phyloP scores from a whole-genome alignment of 2,113 vertebrate species.

The Ginglymostoma cirratum region DNA sequence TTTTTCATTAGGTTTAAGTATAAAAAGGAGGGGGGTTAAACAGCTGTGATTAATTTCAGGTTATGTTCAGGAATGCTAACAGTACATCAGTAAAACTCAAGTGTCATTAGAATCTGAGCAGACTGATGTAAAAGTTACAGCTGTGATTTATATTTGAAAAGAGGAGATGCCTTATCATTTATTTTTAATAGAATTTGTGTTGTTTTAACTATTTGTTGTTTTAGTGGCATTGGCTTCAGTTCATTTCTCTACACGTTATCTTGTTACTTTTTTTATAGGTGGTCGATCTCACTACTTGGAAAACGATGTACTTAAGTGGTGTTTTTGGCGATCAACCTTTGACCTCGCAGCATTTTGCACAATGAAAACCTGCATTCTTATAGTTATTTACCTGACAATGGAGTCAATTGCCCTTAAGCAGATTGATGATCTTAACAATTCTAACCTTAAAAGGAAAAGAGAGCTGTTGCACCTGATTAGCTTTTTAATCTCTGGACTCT shows the following conservation, averaged over 20 bases:
- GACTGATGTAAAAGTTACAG: background rate
- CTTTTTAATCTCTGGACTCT: slow-evolving; percentile 26
- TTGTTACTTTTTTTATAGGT: background rate
- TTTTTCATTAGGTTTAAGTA: background rate
- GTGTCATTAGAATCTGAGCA: background rate
- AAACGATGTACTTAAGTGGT: slow-evolving; percentile 30
- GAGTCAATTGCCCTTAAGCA: slow-evolving; percentile 27
- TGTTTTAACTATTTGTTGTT: background rate
- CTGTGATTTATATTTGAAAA: background rate
- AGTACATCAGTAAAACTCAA: background rate
- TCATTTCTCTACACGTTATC: background rate
- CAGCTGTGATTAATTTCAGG: background rate
- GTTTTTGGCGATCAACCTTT: slow-evolving; percentile 31
- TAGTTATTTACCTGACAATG: slow-evolving; percentile 28
- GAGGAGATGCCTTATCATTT: no score
- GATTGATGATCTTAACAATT: slow-evolving; percentile 34
- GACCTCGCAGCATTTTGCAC: slow-evolving; percentile 32
- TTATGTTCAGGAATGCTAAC: background rate
- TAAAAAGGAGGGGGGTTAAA: background rate
- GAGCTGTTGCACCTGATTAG: slow-evolving; percentile 15
- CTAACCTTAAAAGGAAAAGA: slow-evolving; percentile 33
- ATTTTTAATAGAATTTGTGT: background rate
- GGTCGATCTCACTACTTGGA: slow-evolving; percentile 35
- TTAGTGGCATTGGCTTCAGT: background rate
- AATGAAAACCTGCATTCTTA: slow-evolving; percentile 33